Conservation (phyloP, 30 jellyfish, hydroid and myxozoan species). For the Cassiopea andromeda region DNA sequence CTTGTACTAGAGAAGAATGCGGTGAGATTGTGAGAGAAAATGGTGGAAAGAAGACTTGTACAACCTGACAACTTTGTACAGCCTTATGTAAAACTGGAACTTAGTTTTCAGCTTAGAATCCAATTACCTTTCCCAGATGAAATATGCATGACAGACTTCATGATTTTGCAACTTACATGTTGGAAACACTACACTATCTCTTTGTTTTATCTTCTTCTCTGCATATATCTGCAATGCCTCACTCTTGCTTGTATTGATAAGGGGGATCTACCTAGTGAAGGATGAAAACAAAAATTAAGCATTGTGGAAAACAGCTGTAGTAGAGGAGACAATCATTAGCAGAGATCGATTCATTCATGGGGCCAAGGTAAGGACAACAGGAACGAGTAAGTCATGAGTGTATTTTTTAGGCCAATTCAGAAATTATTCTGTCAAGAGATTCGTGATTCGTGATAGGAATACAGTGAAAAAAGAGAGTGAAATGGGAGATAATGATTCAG, state of each 20-base stretch:
- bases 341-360: too few relatives aligned
- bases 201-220: not conserved
- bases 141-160: not conserved
- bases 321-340: too few relatives aligned
- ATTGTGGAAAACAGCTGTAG: too few relatives aligned
- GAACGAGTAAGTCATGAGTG: too few relatives aligned
- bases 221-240: not conserved
- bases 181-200: not conserved
- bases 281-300: too few relatives aligned
- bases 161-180: not conserved
- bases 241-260: not conserved
- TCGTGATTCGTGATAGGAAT: too few relatives aligned
- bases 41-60: not conserved
- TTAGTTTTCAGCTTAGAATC: not conserved
- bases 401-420: too few relatives aligned
- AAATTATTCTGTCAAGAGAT: too few relatives aligned
- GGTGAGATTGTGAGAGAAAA: not conserved
- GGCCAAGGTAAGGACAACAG: too few relatives aligned
- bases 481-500: too few relatives aligned
- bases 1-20: not conserved
- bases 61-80: not conserved
- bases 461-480: too few relatives aligned
- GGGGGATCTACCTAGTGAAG: too few relatives aligned
- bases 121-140: not conserved
- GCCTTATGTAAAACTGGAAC: not conserved